Percentiles rank a stretch among this genome's conserved stretches.
Conservation (phyloP, 2,113 vertebrate genomes). For the Aldabrachelys gigantea region DNA sequence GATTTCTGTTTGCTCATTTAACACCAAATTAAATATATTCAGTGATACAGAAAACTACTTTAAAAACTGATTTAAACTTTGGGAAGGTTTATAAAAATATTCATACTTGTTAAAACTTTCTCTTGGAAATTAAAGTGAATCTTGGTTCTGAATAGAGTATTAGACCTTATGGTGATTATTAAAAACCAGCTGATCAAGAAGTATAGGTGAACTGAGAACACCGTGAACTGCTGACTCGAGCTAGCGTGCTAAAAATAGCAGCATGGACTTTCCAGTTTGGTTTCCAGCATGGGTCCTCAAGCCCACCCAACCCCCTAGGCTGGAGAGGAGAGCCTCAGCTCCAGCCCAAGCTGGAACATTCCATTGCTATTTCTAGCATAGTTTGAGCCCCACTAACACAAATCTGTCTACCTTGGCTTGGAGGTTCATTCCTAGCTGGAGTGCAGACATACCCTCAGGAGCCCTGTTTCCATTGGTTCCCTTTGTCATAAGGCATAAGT, state of each 20-base stretch:
- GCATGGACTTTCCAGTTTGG: background rate
- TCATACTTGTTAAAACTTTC: background rate
- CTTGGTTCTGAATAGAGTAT: background rate
- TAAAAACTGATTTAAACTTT: background rate
- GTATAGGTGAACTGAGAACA: slow-evolving; percentile 23
- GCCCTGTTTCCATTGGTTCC: background rate
- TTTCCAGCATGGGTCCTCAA: background rate
- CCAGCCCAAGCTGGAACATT: background rate
- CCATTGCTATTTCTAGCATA: background rate
- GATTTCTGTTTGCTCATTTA: background rate
- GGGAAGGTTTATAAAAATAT: slow-evolving; percentile 1
- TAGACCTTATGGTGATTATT: background rate
- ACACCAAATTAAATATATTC: slow-evolving; percentile 18
- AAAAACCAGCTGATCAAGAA: slow-evolving; percentile 12
- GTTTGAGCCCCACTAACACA: background rate
- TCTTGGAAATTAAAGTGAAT: background rate
- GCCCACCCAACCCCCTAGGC: background rate
- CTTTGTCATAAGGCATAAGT: too few relatives aligned
- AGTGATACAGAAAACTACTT: background rate
- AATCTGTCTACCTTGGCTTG: background rate
- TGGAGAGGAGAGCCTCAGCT: background rate
- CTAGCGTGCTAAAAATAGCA: background rate
- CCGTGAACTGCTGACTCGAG: background rate
- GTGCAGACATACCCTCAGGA: background rate
- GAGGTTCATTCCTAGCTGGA: background rate